These are phyloP conservation scores for Indicator maculatus DNA, from an alignment of 2,113 vertebrate species.

Conservation along the genomic window DNA sequence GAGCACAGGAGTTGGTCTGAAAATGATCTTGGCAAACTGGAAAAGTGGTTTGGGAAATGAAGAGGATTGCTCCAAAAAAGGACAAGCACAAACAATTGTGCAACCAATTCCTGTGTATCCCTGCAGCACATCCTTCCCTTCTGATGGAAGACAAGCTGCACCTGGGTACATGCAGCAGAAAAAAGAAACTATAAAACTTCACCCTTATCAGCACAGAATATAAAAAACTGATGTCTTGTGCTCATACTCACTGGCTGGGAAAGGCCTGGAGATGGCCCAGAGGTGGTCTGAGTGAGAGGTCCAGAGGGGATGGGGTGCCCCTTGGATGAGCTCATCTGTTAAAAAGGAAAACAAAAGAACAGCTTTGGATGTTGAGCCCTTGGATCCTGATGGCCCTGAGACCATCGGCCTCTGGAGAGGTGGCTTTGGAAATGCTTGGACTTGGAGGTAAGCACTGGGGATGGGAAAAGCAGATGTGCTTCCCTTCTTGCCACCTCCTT, in stretches of 20 bases:
- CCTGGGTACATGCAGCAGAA: not conserved
- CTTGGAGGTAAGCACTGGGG: not conserved
- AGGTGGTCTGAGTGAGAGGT: not conserved
- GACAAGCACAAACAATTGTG: not conserved
- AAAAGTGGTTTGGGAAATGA: not conserved
- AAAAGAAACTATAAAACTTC: not conserved
- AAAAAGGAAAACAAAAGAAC: not conserved
- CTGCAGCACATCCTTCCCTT: not conserved
- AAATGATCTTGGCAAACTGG: not conserved
- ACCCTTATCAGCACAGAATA: not conserved
- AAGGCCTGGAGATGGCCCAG: not conserved
- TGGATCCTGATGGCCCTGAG: not conserved
- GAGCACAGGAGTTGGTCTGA: not conserved
- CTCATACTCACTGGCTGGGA: accelerated
- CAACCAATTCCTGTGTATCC: not conserved
- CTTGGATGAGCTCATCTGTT: accelerated
- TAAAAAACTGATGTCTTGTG: not conserved
- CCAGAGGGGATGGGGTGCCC: accelerated
- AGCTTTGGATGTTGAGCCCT: not conserved
- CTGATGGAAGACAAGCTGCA: not conserved
- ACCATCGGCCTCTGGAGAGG: not conserved
- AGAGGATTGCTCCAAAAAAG: not conserved
- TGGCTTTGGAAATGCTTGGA: not conserved
- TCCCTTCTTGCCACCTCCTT: not conserved
- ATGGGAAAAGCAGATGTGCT: not conserved